Base-by-base conservation (phyloP, 2,797 vertebrate genomes). In the Coendou prehensilis region DNA sequence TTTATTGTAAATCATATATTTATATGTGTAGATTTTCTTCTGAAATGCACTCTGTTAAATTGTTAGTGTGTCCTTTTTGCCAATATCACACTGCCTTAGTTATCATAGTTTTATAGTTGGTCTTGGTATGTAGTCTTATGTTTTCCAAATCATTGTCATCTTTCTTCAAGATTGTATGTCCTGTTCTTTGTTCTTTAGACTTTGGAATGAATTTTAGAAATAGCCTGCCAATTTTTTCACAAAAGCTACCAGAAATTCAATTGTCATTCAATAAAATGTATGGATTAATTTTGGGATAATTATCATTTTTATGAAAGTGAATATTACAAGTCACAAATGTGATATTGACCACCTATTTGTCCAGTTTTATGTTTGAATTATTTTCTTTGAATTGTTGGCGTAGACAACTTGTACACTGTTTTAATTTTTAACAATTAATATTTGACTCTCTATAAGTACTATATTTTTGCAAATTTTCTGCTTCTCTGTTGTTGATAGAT, bases 371-470 rank as follows among this genome's bases (percentile, higher is more conserved):
- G 45, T 79, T 91, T 28, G 7, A 86, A 75, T 28, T 47, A 47
- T 69, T 69, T 20, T 69, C 37, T 69, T 69, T 18, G 56, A 61
- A 59, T 10, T 87, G 76, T 84, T 83, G 17, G 10, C 63, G 5
- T 69, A 71, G 22, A 17, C 0, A 22, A 45, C 5, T 67, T 52
- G 22, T 2, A 52, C 2, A 56, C 61, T 75, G 61, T 73, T 82
- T 26, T 76, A 63, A 37, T 8, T 87, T 83, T 71, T 75, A 20
- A 26, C 26, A 73, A 22, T 82, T 88, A 33, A 54, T 85, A 6
- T 37, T 79, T 96, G 61, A 85, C 71, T 69, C n/a, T 89, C 67
- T 63, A 82, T 78, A 88, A 91, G 28, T 47, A 23, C 54, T 87
- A 47, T 80, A 47, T 80, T 84, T 90, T 75, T 81, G 71, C 45